Conservation (phyloP, 2,797 vertebrate genomes). For the Clarias laeviceps region DNA sequence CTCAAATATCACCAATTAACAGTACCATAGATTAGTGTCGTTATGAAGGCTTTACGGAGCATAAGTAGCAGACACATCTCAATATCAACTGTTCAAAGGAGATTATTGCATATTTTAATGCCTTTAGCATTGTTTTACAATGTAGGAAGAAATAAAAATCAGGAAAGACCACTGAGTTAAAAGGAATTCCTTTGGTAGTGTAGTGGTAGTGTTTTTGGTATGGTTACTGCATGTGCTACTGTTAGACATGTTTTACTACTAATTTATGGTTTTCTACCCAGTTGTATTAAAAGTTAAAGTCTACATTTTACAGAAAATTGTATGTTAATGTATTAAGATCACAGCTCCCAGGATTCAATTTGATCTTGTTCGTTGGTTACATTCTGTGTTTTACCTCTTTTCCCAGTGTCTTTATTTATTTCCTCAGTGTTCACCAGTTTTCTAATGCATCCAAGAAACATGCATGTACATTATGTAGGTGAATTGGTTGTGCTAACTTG, state of each 20-base stretch:
- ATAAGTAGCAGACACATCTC: too few species aligned
- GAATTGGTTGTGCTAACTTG: not conserved
- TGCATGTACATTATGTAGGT: not conserved
- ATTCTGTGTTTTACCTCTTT: not conserved
- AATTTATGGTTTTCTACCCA: not conserved
- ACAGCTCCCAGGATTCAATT: not conserved
- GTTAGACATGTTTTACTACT: not conserved
- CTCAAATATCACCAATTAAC: too few species aligned
- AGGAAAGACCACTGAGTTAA: too few species aligned
- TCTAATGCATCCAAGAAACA: not conserved
- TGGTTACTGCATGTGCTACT: not conserved
- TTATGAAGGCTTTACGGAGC: too few species aligned
- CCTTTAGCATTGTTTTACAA: too few species aligned
- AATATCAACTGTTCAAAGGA: too few species aligned
- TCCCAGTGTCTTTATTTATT: not conserved
- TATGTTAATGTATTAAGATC: not conserved
- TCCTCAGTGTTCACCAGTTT: not conserved
- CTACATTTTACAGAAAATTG: not conserved
- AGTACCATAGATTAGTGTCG: too few species aligned
- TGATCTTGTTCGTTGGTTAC: not conserved
- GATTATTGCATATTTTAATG: too few species aligned
- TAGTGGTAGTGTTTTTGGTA: too few species aligned
- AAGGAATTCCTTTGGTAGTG: too few species aligned
- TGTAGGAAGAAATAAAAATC: too few species aligned
- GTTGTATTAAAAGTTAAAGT: not conserved